Evolutionary conservation across 2,113 vertebrate species (phyloP).

Genomic region (Chamaetylas fuelleborni): DNA sequence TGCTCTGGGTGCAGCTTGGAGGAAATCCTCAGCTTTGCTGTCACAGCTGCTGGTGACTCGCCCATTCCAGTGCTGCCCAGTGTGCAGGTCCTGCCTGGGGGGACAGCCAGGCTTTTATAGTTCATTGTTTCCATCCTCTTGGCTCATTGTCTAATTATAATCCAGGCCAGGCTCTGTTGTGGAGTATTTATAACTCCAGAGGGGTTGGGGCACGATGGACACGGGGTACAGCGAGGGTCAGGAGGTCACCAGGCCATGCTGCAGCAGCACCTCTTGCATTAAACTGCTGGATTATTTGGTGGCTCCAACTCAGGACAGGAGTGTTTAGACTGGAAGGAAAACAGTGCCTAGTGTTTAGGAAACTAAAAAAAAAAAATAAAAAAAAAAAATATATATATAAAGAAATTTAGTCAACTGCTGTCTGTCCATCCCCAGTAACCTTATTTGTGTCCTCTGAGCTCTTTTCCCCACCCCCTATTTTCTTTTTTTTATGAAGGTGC

Average conservation of each 20-base stretch:
- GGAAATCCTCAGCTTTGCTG: slow-evolving; percentile 43
- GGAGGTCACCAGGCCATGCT: not conserved
- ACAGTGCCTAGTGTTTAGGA: accelerated
- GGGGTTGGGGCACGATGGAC: slow-evolving; percentile 13
- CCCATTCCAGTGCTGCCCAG: not conserved
- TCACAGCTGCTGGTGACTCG: not conserved
- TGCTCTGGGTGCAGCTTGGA: slow-evolving; percentile 2
- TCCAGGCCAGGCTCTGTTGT: not conserved
- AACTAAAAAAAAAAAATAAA: no score
- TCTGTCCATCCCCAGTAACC: not conserved
- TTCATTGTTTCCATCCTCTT: slow-evolving; percentile 57
- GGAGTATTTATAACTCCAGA: slow-evolving; percentile 56
- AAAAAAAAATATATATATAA: no score
- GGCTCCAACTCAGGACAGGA: not conserved
- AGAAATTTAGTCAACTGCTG: not conserved
- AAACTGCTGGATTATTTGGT: not conserved
- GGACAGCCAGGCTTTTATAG: not conserved
- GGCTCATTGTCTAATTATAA: slow-evolving; percentile 50
- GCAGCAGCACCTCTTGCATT: not conserved
- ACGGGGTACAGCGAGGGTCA: not conserved
- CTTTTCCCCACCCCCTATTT: not conserved
- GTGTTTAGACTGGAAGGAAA: not conserved
- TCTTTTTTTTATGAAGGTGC: not conserved
- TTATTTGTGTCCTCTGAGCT: not conserved
- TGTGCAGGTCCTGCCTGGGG: not conserved